These are phyloP conservation scores for Canis aureus DNA, from an alignment of 2,113 vertebrate species.

Conservation along the genomic window DNA sequence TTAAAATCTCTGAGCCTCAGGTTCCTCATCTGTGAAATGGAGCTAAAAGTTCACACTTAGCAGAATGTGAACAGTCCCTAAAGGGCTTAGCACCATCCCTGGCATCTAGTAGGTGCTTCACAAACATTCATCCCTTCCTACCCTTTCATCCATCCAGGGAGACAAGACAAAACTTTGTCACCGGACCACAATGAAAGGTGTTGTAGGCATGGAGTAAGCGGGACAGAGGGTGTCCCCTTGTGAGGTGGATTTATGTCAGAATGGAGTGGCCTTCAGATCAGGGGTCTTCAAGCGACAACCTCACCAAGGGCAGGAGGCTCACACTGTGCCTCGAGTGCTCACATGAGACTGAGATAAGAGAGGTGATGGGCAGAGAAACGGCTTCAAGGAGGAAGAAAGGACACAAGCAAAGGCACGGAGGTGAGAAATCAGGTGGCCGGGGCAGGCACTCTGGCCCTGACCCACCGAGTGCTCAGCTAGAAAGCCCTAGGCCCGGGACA, in stretches of 20 bases:
- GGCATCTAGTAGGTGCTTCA: neutral
- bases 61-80: neutral
- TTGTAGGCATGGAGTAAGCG: neutral
- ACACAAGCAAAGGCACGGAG: neutral
- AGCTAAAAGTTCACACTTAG: neutral
- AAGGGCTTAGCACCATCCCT: neutral
- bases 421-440: fast-evolving
- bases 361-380: too few relatives aligned
- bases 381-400: neutral
- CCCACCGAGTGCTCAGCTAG: neutral
- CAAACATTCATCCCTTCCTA: neutral
- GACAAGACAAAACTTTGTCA: neutral
- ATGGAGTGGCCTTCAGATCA: neutral
- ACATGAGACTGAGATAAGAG: neutral
- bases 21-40: neutral
- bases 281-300: neutral
- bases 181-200: neutral
- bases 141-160: neutral
- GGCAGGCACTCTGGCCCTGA: neutral
- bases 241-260: neutral
- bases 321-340: neutral
- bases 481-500: neutral
- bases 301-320: neutral
- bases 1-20: neutral
- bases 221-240: neutral